Evolutionary conservation across 2,888 invertebrate species (phyloP).

Genomic region (Orthosia gothica): DNA sequence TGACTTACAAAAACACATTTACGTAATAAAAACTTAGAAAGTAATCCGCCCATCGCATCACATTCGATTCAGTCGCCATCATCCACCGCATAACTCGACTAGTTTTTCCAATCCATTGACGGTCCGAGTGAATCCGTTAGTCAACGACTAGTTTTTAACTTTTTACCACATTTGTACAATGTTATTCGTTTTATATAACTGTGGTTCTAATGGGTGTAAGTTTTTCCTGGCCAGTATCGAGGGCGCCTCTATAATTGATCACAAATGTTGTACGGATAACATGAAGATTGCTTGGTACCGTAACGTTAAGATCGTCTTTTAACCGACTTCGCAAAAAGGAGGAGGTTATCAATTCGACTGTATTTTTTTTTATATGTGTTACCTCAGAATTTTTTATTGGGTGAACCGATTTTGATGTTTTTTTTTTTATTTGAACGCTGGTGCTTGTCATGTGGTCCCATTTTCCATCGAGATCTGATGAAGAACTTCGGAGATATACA

Average conservation of each 20-base stretch:
- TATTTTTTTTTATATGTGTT: too few relatives aligned
- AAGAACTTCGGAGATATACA: too few relatives aligned
- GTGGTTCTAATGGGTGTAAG: slow-evolving; percentile 87
- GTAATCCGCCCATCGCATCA: slow-evolving; percentile 54
- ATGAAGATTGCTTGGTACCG: slow-evolving; percentile 74
- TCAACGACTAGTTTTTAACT: slow-evolving; percentile 75
- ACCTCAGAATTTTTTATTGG: too few relatives aligned
- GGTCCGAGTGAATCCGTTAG: slow-evolving; percentile 76
- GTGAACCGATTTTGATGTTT: too few relatives aligned
- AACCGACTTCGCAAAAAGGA: too few relatives aligned
- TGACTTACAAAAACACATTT: slow-evolving; percentile 68
- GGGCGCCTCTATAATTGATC: slow-evolving; percentile 87
- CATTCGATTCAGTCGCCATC: slow-evolving; percentile 42
- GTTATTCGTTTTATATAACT: slow-evolving; percentile 89
- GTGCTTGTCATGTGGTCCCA: too few relatives aligned
- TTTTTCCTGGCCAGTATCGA: slow-evolving; percentile 83
- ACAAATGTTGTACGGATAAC: slow-evolving; percentile 72
- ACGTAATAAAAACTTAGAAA: slow-evolving; percentile 68
- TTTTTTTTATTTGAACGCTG: too few relatives aligned
- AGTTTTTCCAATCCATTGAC: slow-evolving; percentile 85
- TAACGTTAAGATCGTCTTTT: slow-evolving; percentile 59
- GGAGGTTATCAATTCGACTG: too few relatives aligned
- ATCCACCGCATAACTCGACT: slow-evolving; percentile 60
- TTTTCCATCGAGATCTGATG: too few relatives aligned
- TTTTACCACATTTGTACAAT: slow-evolving; percentile 81